Percentiles rank a stretch among this genome's conserved stretches.
These are phyloP conservation scores for Hymenochirus boettgeri DNA, from an alignment of 2,113 vertebrate genomes.

Conservation along the genomic window DNA sequence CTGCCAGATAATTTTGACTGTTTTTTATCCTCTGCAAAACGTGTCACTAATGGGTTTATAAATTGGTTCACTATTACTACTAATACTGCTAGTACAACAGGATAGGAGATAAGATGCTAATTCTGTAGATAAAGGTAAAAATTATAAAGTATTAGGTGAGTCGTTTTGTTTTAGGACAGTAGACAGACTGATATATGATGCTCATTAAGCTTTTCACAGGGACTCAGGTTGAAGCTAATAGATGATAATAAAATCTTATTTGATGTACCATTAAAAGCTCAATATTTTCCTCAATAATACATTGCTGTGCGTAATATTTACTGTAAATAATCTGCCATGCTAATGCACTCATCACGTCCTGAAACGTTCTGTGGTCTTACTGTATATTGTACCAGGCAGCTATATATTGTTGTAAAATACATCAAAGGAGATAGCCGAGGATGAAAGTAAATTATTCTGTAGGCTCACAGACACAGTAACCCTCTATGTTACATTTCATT, in stretches of 20 bases:
- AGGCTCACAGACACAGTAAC: no score
- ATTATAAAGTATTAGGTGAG: constrained; percentile 65
- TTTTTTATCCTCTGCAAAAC: constrained; percentile 82
- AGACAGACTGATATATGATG: constrained; percentile 77
- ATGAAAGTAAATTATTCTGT: no score
- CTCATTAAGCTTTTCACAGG: constrained; percentile 73
- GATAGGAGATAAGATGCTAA: constrained; percentile 71
- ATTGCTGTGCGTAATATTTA: constrained; percentile 68
- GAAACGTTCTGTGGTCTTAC: no score
- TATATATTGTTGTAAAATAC: no score
- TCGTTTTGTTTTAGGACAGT: constrained; percentile 72
- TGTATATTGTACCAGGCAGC: no score
- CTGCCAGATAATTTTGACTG: constrained; percentile 88
- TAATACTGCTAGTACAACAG: constrained; percentile 74
- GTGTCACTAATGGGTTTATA: constrained; percentile 89
- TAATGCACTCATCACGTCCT: not conserved
- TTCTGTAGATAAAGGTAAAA: constrained; percentile 76
- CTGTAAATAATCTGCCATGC: constrained; percentile 60
- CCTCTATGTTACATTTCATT: no score
- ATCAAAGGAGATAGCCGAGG: no score
- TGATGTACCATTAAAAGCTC: constrained; percentile 77
- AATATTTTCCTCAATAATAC: constrained; percentile 74
- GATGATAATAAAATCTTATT: constrained; percentile 81
- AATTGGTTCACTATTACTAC: constrained; percentile 86
- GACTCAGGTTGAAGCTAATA: constrained; percentile 76